Conservation (phyloP, 2,113 vertebrate genomes). For the Tachysurus vachellii region DNA sequence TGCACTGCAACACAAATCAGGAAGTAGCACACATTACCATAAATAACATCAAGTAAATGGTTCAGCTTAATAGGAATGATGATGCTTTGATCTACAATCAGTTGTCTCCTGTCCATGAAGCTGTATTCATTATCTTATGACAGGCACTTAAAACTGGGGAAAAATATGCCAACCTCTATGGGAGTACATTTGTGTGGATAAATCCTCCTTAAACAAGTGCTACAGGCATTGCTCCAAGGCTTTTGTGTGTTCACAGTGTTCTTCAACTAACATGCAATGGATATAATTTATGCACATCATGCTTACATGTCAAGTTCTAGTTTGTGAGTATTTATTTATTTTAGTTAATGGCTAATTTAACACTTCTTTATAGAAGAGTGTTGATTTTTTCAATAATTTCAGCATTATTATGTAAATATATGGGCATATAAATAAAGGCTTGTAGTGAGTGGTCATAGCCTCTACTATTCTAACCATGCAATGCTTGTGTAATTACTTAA, state of each 20-base stretch:
- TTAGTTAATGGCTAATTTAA: conserved; percentile 67
- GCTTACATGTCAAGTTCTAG: conserved; percentile 58
- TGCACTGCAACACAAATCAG: conserved; percentile 5
- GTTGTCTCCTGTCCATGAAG: conserved; percentile 10
- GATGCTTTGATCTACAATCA: conserved; percentile 20
- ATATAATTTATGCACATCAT: conserved; percentile 68
- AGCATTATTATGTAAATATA: conserved; percentile 61
- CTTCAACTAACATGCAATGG: conserved; percentile 47
- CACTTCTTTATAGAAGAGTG: conserved; percentile 56
- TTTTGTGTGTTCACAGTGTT: background rate
- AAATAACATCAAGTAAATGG: conserved; percentile 18
- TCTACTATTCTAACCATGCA: background rate
- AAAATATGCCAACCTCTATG: conserved; percentile 3
- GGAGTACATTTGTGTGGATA: conserved; percentile 10
- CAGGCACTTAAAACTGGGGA: background rate
- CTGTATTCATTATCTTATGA: conserved; percentile 13
- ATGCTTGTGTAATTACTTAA: background rate
- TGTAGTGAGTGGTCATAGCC: conserved; percentile 31
- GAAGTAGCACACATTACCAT: conserved; percentile 20
- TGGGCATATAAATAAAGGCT: conserved; percentile 56
- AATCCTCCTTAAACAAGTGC: conserved; percentile 4
- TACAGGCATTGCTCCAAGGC: background rate
- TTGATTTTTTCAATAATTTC: conserved; percentile 57
- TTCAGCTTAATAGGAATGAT: conserved; percentile 17
- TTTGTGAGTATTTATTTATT: conserved; percentile 68